These are phyloP conservation scores for Pseudobourletiella spinata DNA, from an alignment of 1,140 invertebrate species.

Conservation along the genomic window DNA sequence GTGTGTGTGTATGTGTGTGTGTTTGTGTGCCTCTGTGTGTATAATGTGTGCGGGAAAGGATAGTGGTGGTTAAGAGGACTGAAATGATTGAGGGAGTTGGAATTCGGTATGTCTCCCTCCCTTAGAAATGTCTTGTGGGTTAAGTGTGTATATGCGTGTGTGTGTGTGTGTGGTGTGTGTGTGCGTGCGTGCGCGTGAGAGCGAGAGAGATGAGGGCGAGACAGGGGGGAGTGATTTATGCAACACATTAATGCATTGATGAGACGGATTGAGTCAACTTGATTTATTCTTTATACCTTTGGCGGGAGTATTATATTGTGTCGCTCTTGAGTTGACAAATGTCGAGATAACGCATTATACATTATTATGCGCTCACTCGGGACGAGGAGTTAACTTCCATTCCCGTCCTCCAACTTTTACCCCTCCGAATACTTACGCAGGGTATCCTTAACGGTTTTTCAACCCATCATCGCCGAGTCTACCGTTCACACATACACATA, in stretches of 20 bases:
- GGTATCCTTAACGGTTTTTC: no score
- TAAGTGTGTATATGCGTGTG: no score
- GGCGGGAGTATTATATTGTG: conserved; percentile 2
- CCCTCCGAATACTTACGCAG: no score
- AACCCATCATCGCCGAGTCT: no score
- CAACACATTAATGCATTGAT: conserved; percentile 16
- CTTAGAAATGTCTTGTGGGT: no score
- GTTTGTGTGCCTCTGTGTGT: no score
- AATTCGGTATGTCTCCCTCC: neutral
- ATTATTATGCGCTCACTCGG: no score
- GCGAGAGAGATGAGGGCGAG: conserved; percentile 10
- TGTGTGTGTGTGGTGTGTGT: no score
- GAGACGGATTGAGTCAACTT: neutral
- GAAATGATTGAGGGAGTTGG: conserved; percentile 9
- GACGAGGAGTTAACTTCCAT: no score
- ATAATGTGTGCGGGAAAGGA: neutral
- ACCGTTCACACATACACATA: neutral
- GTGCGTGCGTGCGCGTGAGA: no score
- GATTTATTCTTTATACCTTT: conserved; percentile 9
- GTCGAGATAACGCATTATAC: conserved; percentile 1
- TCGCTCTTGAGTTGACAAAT: conserved; percentile 3
- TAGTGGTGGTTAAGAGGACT: neutral
- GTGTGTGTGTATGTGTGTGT: no score
- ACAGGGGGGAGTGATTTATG: conserved; percentile 14
- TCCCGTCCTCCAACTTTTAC: neutral